A percentile compares a stretch with the other conserved stretches of the same genome.
These are phyloP conservation scores for Andrena hattorfiana DNA, from an alignment of 2,888 invertebrate genomes.

Conservation along the genomic window DNA sequence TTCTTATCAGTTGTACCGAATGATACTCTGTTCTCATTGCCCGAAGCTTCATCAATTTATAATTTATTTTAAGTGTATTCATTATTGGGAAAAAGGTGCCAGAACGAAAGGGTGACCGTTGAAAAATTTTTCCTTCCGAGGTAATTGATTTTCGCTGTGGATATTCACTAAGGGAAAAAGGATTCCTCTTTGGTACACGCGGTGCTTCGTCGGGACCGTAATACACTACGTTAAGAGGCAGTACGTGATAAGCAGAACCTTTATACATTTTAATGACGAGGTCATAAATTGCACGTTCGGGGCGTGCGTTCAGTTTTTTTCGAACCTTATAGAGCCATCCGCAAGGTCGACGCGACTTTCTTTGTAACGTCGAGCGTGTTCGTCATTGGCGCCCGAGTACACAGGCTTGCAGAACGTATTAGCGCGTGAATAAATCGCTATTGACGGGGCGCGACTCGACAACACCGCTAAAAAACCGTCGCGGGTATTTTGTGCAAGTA, in stretches of 20 bases:
- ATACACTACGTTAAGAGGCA: conserved; percentile 15
- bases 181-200: conserved; percentile 13
- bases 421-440: conserved; percentile 28
- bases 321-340: conserved; percentile 53
- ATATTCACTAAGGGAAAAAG: background rate
- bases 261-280: conserved; percentile 62
- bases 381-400: conserved; percentile 34
- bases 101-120: background rate
- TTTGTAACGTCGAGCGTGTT: conserved; percentile 32
- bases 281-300: conserved; percentile 52
- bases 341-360: conserved; percentile 53
- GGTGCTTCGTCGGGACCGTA: conserved; percentile 1
- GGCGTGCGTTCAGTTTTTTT: conserved; percentile 40
- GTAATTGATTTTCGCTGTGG: conserved; percentile 7
- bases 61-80: background rate
- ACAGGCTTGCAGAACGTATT: conserved; percentile 32
- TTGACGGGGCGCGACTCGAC: background rate
- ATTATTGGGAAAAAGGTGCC: background rate
- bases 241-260: conserved; percentile 52
- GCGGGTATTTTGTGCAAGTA: background rate
- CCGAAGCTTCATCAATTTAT: background rate
- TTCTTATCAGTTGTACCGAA: too few relatives aligned
- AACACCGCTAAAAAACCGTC: conserved; percentile 21
- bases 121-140: background rate
- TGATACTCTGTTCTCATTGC: background rate